Evolutionary conservation across 2,888 invertebrate species (phyloP).

Genomic region (Omphaloscelis lunosa): DNA sequence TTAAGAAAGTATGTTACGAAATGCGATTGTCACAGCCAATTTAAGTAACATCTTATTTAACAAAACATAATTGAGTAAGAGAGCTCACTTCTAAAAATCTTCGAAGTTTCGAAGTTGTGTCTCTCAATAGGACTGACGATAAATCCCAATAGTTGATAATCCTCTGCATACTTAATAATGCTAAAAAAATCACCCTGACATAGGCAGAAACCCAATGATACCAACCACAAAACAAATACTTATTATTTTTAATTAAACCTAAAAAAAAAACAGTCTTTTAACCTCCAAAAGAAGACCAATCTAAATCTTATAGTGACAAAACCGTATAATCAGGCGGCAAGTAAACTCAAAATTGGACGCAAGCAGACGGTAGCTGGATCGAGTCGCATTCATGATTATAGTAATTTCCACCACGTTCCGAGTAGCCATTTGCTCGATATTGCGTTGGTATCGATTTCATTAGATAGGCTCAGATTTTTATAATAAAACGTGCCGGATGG

Average conservation of each 20-base stretch:
- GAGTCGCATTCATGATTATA: slow-evolving; percentile 65
- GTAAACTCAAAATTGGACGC: slow-evolving; percentile 59
- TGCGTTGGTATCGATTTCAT: slow-evolving; percentile 73
- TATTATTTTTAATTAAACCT: not conserved
- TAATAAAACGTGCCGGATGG: slow-evolving; percentile 69
- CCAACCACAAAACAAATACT: slow-evolving; percentile 1
- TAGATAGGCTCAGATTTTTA: slow-evolving; percentile 70
- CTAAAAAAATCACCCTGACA: too few relatives aligned
- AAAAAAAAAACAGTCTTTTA: not conserved
- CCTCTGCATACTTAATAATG: not conserved
- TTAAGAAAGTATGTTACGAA: not conserved
- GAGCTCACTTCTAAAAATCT: not conserved
- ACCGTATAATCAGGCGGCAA: slow-evolving; percentile 63
- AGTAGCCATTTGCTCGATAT: slow-evolving; percentile 68
- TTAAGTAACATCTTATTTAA: not conserved
- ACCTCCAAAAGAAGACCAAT: slow-evolving; percentile 22
- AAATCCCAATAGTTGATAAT: not conserved
- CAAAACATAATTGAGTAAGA: not conserved
- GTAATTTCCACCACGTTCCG: slow-evolving; percentile 63
- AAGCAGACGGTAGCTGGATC: slow-evolving; percentile 63
- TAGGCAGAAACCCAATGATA: not conserved
- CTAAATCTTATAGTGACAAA: slow-evolving; percentile 52
- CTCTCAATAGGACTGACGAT: too few relatives aligned
- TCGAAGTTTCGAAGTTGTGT: too few relatives aligned
- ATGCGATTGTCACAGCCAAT: not conserved